Evolutionary conservation across 2,797 vertebrate genomes (phyloP), one percentile per base, ranked within the genome.

Genomic region (Coreius guichenoti): DNA sequence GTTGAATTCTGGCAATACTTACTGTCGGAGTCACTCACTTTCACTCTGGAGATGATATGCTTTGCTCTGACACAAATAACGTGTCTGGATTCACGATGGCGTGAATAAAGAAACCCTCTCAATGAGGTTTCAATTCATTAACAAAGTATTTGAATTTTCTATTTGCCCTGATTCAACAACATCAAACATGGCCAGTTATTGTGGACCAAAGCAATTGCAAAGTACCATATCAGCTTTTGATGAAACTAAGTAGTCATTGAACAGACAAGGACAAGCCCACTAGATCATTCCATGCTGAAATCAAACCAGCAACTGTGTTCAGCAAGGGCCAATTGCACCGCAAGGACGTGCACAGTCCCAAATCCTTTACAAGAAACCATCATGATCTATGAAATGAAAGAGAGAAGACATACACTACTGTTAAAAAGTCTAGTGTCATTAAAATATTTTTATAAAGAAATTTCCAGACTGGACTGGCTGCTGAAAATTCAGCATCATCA

Each of bases 11-110:
- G 85, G 85, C 78, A 84, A 75, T 47, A 45, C 80, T 80, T 63
- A 56, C 72, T 73, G 80, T 72, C 86, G 88, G 67, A 88, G 86
- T 84, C 87, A 86, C 69, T 87, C 87, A 70, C 81, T 70, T 79
- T 73, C 47, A 78, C 75, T 85, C 72, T 26, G 63, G 61, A 76
- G 87, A 87, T 74, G 86, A 84, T 84, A 73, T 80, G 87, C 86
- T 81, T 87, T 86, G 81, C 84, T 86, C 75, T 87, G 87, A 90
- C 89, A 87, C 76, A 88, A 90, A 87, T 90, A 85, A 90, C 77
- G 86, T 73, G 83, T 80, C 84, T 83, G 69, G 84, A 87, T 81
- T 47, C 86, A 72, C 56, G 76, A 90, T 69, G 43, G 85, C 43
- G 39, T 54, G 67, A 77, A 85, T 39, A 74, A 83, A 83, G 80